Evolutionary conservation across 1,140 invertebrate genomes (phyloP), one percentile per base, ranked within the genome.

Genomic region (Drosophila virilis): DNA sequence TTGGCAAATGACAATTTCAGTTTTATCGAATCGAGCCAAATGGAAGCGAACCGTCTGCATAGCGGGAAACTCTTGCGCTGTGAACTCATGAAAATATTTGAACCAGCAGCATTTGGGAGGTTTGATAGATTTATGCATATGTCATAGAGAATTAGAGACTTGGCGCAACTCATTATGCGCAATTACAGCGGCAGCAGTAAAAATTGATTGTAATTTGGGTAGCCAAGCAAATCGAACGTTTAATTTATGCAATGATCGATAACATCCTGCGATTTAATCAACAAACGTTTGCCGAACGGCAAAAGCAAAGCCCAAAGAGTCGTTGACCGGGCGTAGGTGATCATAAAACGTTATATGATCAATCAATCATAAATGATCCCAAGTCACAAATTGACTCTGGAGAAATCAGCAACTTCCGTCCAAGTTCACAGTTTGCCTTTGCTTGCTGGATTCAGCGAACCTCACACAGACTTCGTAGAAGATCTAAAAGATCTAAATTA

Each of bases 241-340:
- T 90, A 89, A 89, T 89, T 89, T 90, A 80, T 84, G 85, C 84
- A 89, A 85, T 89, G 84, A 89, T 89, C 85, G 84, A 89, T 89
- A 84, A 90, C 84, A 89, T 89, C 84, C 84, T 89, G 84, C 84
- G 85, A 89, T 84, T 84, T 80, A 79, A 84, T 89, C 43, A 80
- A 69, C 80, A 71, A 89, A 88, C 73, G 33, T 48, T 43, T 73
- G 82, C 82, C 82, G 82, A 65, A 51, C 38, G 13, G 35, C 75
- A 40, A 69, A 84, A 84, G 81, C 81, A 84, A 84, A 77, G 80
- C 69, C 64, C 15, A 38, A 28, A 50, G 66, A 64, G 74, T 82
- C 58, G 74, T 57, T 79, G 73, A 84, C 74, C 81, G 74, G 62
- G 59, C 60, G 54, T 80, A 83, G 84, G 84, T 89, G 84, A 77